phyloP scores from a whole-genome alignment of 2,888 invertebrate genomes.

The Acanthosepion lycidas region DNA sequence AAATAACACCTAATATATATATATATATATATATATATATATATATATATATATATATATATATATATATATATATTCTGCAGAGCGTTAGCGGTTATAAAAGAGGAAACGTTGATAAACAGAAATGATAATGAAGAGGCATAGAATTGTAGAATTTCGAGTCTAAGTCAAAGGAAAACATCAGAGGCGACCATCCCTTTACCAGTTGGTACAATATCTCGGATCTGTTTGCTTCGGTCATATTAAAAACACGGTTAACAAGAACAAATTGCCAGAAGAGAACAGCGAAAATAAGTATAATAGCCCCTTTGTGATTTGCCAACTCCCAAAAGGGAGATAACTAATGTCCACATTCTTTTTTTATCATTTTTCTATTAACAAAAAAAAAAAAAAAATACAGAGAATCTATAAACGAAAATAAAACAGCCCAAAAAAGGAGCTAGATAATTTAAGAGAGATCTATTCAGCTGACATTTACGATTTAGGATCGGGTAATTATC shows the following conservation, averaged over 20 bases:
- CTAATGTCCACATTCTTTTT: not conserved
- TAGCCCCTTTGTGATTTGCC: constrained; percentile 11
- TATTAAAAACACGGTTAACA: not conserved
- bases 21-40: not conserved
- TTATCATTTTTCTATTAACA: not conserved
- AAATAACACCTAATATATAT: not conserved
- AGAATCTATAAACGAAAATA: not conserved
- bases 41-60: not conserved
- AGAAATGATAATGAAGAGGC: no score
- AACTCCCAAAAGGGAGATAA: not conserved
- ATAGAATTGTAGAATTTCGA: not conserved
- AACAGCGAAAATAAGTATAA: constrained; percentile 8
- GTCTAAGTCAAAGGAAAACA: not conserved
- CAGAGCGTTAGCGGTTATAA: no score
- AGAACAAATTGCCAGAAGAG: not conserved
- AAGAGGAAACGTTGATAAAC: not conserved
- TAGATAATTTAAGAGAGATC: not conserved
- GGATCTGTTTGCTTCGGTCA: not conserved
- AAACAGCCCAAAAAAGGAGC: not conserved
- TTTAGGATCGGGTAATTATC: not conserved
- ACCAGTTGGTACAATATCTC: not conserved
- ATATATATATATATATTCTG: not conserved
- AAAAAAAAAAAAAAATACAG: not conserved
- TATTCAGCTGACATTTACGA: not conserved
- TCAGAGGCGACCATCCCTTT: not conserved